Percentiles rank a stretch among this genome's conserved stretches.
phyloP scores from a whole-genome alignment of 1,140 invertebrate species.

The Batillaria attramentaria region DNA sequence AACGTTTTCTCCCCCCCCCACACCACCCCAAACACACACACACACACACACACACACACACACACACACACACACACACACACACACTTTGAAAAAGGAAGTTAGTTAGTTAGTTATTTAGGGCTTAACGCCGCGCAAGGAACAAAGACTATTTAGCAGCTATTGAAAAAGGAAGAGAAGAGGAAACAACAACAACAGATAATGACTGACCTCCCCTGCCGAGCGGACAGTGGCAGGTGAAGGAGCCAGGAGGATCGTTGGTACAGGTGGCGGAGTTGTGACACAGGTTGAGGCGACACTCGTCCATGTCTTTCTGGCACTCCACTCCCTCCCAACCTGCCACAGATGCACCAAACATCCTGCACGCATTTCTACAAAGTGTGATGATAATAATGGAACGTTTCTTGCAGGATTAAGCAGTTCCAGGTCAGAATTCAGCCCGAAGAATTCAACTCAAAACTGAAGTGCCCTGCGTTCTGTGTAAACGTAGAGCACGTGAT shows the following conservation, averaged over 20 bases:
- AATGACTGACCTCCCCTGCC: constrained; percentile 22
- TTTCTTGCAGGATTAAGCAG: too few relatives aligned
- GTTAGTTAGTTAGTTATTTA: too few relatives aligned
- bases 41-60: constrained; percentile 10
- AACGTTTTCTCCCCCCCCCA: too few relatives aligned
- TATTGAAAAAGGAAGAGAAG: neutral
- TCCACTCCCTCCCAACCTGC: constrained; percentile 28
- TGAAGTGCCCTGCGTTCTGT: too few relatives aligned
- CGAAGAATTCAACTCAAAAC: too few relatives aligned
- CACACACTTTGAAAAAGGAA: too few relatives aligned
- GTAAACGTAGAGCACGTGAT: too few relatives aligned
- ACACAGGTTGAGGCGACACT: constrained; percentile 17
- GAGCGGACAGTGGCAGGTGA: constrained; percentile 24
- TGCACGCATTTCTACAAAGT: neutral
- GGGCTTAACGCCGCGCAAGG: too few relatives aligned
- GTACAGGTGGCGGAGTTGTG: constrained; percentile 21
- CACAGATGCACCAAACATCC: neutral
- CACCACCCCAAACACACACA: neutral
- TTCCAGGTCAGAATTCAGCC: too few relatives aligned
- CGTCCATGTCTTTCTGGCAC: constrained; percentile 34
- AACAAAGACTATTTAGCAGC: too few relatives aligned
- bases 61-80: neutral
- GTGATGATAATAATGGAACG: neutral
- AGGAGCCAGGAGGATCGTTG: constrained; percentile 27
- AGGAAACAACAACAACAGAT: neutral